Evolutionary conservation across 30 jellyfish, hydroid and myxozoan genomes (phyloP), one percentile per base, ranked within the genome.

Genomic region (Sanderia malayensis): DNA sequence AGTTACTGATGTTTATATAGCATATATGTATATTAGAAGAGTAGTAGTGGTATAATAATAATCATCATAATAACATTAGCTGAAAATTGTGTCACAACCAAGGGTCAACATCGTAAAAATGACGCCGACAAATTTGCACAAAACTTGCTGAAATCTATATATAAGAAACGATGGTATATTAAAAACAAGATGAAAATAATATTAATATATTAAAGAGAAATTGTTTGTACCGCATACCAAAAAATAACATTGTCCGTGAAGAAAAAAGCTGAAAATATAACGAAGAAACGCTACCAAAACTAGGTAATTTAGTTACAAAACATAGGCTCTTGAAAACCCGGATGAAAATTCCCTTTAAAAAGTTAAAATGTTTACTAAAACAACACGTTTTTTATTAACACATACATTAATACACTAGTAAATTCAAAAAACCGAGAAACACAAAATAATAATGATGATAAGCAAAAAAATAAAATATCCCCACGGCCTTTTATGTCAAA

Each of bases 271-370:
- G 69, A 76, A 78, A 82, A 70, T 67, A 65, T 82, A 82, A 82
- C 94, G 70, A 63, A 85, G 95, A 59, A 73, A 85, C 65, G 73
- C 95, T 85, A 85, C 95, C 95, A 74, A 85, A 85, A 85, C 86
- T 75, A 74, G 79, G 95, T 71, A 71, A 9, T 73, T 85, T 76
- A 65, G 80, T 85, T 85, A 85, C 87, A 85, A 85, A 85, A 85
- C 95, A 85, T 85, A 85, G 95, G 95, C 95, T 64, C 81, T 85
- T 66, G 89, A 85, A 85, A 85, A 85, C 95, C 95, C 95, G 74
- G 90, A 88, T 85, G 86, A 85, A 85, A 85, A 85, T 85, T 85
- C 95, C 95, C 95, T 85, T 83, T 83, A 71, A 79, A 71, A 85
- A 85, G 87, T 65, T 71, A 85, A 71, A 85, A 85, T 71, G 87